Percentiles rank a stretch among this genome's conserved stretches.
Conservation (phyloP, 2,888 invertebrate genomes). For the Trypoxylon attenuatum region DNA sequence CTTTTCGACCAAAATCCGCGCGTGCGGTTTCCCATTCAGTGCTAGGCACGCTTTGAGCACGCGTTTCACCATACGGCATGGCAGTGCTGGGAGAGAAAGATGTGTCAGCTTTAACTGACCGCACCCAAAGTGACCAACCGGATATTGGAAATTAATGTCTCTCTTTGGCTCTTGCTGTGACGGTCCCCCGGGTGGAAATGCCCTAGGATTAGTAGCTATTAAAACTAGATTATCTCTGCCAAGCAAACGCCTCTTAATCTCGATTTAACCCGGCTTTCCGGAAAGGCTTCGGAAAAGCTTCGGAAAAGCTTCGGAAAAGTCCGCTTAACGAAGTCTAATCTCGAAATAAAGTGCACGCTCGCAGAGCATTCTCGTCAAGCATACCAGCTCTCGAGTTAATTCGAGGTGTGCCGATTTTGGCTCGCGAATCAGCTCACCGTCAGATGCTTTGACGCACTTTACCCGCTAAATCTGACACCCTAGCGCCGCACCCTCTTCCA, state of each 20-base stretch:
- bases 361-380: constrained; percentile 8
- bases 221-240: constrained; percentile 61
- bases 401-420: constrained; percentile 18
- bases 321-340: constrained; percentile 61
- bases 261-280: constrained; percentile 56
- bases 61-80: too few relatives aligned
- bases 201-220: constrained; percentile 58
- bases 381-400: constrained; percentile 49
- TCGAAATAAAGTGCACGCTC: constrained; percentile 61
- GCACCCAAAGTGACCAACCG: too few relatives aligned
- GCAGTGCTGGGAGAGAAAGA: too few relatives aligned
- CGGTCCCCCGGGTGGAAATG: constrained; percentile 30
- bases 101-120: too few relatives aligned
- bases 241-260: constrained; percentile 51
- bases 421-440: background rate
- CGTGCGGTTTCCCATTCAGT: too few relatives aligned
- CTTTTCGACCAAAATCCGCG: too few relatives aligned
- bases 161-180: constrained; percentile 9
- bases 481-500: too few relatives aligned
- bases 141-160: too few relatives aligned
- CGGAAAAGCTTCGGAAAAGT: too few relatives aligned
- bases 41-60: too few relatives aligned
- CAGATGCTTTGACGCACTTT: constrained; percentile 8
- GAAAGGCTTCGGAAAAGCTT: too few relatives aligned
- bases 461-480: constrained; percentile 44